Evolutionary conservation across 2,888 invertebrate genomes (phyloP), one percentile per base, ranked within the genome.

Genomic region (Dryocosmus kuriphilus): DNA sequence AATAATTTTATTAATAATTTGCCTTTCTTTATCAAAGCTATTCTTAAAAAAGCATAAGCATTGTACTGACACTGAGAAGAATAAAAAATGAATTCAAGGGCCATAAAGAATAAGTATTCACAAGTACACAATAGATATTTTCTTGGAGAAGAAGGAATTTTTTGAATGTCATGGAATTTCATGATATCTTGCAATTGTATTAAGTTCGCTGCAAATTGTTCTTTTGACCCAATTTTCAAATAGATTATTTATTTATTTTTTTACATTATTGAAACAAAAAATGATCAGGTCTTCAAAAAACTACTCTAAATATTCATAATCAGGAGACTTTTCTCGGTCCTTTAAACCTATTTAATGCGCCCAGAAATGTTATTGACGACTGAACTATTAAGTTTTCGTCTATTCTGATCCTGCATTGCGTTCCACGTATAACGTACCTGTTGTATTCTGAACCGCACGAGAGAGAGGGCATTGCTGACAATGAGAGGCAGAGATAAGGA

Each of bases 361-460:
- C 22, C 55, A 22, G 55, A 22, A 55, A 11, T 55, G 55, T 55
- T 55, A 22, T 22, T 55, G 22, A 22, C 55, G 22, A 55, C 55
- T 55, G 55, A 22, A 55, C 22, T 22, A 22, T 51, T 55, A 55
- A 55, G 22, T 55, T 55, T 55, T 55, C 55, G 55, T 51, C 46
- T 71, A 71, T 71, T 71, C 27, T 71, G 46, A 51, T 71, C 71
- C 46, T 71, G 51, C 71, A 51, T 51, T 71, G 71, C 71, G 30
- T 51, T 71, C 71, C 46, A 71, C 71, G 71, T 71, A 55, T 71
- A 71, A 71, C 71, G 51, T 51, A 71, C 71, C 51, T 71, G 71
- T 71, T 71, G 71, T 71, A 71, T 71, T 71, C 71, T 71, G 71
- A 71, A 51, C 30, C 19, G 51, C 30, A 71, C 51, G 30, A 71